Percentiles rank a stretch among this genome's conserved stretches.
Evolutionary conservation across 2,888 invertebrate genomes (phyloP).

Genomic region (Rhagonycha lutea): DNA sequence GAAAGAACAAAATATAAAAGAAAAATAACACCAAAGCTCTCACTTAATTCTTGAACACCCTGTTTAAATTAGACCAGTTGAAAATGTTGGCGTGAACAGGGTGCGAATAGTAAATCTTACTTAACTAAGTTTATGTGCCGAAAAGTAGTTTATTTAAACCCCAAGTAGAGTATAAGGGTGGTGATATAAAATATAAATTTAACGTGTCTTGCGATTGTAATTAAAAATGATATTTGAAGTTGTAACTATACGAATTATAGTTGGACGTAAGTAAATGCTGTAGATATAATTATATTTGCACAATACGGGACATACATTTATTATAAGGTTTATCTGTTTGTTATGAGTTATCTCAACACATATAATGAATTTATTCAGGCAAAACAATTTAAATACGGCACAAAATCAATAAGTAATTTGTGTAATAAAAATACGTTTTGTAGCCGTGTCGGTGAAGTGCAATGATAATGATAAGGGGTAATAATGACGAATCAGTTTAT

Average conservation of each 20-base stretch:
- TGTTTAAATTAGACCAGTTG: neutral
- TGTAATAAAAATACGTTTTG: constrained; percentile 36
- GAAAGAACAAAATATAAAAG: too few species aligned
- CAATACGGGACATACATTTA: constrained; percentile 19
- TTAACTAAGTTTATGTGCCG: neutral
- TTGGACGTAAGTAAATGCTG: neutral
- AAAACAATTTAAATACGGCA: constrained; percentile 34
- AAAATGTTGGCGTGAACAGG: neutral
- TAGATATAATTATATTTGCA: constrained; percentile 27
- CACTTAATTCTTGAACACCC: neutral
- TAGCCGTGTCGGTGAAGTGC: constrained; percentile 35
- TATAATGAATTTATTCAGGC: constrained; percentile 32
- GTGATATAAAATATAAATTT: neutral
- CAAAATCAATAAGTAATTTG: constrained; percentile 42
- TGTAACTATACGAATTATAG: neutral
- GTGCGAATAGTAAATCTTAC: neutral
- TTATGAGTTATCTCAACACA: constrained; percentile 28
- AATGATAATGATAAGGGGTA: constrained; percentile 41
- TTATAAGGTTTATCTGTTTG: constrained; percentile 31
- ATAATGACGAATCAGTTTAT: constrained; percentile 40
- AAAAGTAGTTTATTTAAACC: neutral
- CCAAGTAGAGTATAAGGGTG: neutral
- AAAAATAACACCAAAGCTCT: neutral
- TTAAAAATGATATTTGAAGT: neutral
- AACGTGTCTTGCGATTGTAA: neutral